These are phyloP conservation scores for Crocodylus rhombifer DNA, from an alignment of 2,797 vertebrate genomes.

Conservation along the genomic window DNA sequence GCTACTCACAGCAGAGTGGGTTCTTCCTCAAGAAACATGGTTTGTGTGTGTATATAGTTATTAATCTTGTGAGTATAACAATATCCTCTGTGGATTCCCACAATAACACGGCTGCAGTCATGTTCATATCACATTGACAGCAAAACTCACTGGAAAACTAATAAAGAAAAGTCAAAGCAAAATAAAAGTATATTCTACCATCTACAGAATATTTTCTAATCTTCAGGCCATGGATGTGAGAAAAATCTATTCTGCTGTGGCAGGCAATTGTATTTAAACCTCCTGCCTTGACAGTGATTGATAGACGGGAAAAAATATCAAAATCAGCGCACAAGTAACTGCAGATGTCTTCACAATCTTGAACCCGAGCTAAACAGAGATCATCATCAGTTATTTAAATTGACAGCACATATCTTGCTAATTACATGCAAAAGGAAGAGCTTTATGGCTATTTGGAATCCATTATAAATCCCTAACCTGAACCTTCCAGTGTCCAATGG, in stretches of 20 bases:
- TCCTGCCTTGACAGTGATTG: neutral
- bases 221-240: neutral
- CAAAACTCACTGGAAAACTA: neutral
- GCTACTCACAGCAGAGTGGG: accelerated
- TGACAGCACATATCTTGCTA: neutral
- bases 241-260: neutral
- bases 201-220: neutral
- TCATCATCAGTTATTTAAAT: conserved; percentile 30
- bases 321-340: neutral
- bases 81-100: neutral
- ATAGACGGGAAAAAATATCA: neutral
- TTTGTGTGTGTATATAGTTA: neutral
- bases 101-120: neutral
- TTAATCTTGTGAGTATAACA: neutral
- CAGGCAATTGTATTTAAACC: neutral
- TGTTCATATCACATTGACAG: neutral
- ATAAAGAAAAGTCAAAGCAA: neutral
- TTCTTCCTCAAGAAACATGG: neutral
- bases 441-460: neutral
- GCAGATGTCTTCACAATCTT: neutral
- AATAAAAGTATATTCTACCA: neutral
- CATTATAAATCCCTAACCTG: conserved; percentile 13
- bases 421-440: neutral
- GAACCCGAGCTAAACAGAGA: neutral
- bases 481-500: neutral